These are phyloP conservation scores for Aldrovandia affinis DNA, from an alignment of 2,797 vertebrate species.

Conservation along the genomic window DNA sequence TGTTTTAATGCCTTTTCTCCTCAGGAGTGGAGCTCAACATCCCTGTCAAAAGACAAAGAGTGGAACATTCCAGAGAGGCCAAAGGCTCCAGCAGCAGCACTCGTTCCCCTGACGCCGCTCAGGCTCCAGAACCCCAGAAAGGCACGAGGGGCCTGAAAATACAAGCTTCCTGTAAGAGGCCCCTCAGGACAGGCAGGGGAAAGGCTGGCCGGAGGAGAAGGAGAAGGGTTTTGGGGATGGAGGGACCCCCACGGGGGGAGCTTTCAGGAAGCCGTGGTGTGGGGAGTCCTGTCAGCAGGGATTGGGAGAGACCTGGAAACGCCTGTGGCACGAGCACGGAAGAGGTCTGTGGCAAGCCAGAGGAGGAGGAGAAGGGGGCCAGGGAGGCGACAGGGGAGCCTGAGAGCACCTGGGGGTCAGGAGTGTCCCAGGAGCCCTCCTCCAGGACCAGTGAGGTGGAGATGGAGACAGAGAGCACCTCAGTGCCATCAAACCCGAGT, in stretches of 20 bases:
- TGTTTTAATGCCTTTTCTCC: too few relatives aligned
- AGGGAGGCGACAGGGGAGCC: slow-evolving; percentile 14
- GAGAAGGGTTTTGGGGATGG: slow-evolving; percentile 57
- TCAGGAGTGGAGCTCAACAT: slow-evolving; percentile 61
- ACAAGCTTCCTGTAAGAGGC: slow-evolving; percentile 35
- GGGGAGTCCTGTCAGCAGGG: slow-evolving; percentile 25
- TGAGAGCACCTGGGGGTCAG: slow-evolving; percentile 62
- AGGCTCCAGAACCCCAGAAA: slow-evolving; percentile 25
- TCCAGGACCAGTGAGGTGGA: slow-evolving; percentile 52
- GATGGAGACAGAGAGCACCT: slow-evolving; percentile 37
- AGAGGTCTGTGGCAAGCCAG: neutral
- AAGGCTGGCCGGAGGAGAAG: slow-evolving; percentile 57
- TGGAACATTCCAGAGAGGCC: slow-evolving; percentile 45
- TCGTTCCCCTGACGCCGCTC: slow-evolving; percentile 39
- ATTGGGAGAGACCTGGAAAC: slow-evolving; percentile 9
- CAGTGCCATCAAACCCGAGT: slow-evolving; percentile 8
- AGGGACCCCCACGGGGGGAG: slow-evolving; percentile 44
- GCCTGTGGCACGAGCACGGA: neutral
- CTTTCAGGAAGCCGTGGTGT: slow-evolving; percentile 30
- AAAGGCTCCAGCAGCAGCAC: slow-evolving; percentile 18
- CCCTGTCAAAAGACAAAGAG: slow-evolving; percentile 44
- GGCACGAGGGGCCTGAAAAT: slow-evolving; percentile 3
- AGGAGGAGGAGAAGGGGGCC: slow-evolving; percentile 33
- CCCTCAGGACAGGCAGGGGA: slow-evolving; percentile 58
- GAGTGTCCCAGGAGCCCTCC: slow-evolving; percentile 57